Evolutionary conservation across 2,797 vertebrate species (phyloP), one percentile per base, ranked within the genome.

Genomic region (Danio kyathit): DNA sequence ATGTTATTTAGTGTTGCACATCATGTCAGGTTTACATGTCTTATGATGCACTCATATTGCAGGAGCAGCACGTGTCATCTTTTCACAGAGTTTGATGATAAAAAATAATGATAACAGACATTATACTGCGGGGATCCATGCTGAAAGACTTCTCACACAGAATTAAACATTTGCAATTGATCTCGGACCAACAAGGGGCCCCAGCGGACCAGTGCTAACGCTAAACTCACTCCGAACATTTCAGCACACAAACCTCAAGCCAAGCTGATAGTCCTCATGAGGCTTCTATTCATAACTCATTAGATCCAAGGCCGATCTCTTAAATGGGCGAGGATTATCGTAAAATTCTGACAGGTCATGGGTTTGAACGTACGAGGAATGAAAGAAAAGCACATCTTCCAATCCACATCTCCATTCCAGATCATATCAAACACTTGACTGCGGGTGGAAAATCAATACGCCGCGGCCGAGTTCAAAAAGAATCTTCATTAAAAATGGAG

Each of bases 401-500:
- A 84, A 83, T 79, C 86, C 86, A 63, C 71, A 72, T 81, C 75
- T 57, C 65, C 54, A 56, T 79, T 75, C 79, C 21, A 90, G 90
- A 90, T 91, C 86, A 89, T 89, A 90, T 92, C 87, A 60, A 83
- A 88, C 73, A 88, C 77, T 87, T 12, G 77, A 86, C 86, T 79
- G 83, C 75, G 77, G 86, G 81, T 74, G 82, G 84, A 80, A 92
- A 92, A 92, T 91, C 91, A 89, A 93, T 93, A 89, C 51, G 63
- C 82, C 84, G 86, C 52, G 64, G 84, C 79, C 75, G 72, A 89
- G 89, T 90, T 92, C 87, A 90, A 88, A 91, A 87, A 80, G 87
- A 87, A 82, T 86, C 84, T 85, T 92, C 89, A 91, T 93, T 93
- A 92, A 89, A 90, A 85, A 90, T 79, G 80, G 86, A 85, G 85